Evolutionary conservation across 2,888 invertebrate species (phyloP), one percentile per base, ranked within the genome.

Genomic region (Graphium colonna): DNA sequence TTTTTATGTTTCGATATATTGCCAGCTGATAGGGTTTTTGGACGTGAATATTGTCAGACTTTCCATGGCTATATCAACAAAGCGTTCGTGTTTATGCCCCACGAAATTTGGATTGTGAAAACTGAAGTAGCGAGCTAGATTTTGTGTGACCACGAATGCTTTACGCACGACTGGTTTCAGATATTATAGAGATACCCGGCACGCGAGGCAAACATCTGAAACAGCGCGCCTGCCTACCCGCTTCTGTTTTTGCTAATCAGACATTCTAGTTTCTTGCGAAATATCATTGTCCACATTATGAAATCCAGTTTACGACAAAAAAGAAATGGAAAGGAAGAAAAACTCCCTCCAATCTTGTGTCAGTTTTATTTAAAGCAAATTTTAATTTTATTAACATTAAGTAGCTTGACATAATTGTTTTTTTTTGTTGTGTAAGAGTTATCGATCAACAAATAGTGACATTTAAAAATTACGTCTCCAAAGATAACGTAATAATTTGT

Each of bases 141-240:
- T 46, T 47, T 36, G 13, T 52, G 28, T 45, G 26, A 13, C 33
- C 33, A 52, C 33, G 18, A 49, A 46, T 52, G 36, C 33, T 52
- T 38, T 52, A 47, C 38, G 52, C 47, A 52, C 47, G 52, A 52
- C n/a, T 43, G 38, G 7, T 36, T 17, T 3, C 17, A 40, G 45
- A 41, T 33, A 42, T 39, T 17, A 12, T 28, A 36, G n/a, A 36
- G n/a, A 18, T 41, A 42, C 33, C 46, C 41, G 42, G 21, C 52
- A 46, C 42, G 28, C 33, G 28, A 15, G 33, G 15, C 36, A 26
- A 38, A 44, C 48, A 51, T 51, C 38, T 38, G 31, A 48, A 36
- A 39, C 16, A 28, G 13, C 43, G 21, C 18, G 12, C n/a, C 36
- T 36, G 12, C 36, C 36, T 36, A 36, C 36, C 16, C 31, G 13